phyloP scores from a whole-genome alignment of 2,113 vertebrate species.

The Gnathochromis pfefferi region DNA sequence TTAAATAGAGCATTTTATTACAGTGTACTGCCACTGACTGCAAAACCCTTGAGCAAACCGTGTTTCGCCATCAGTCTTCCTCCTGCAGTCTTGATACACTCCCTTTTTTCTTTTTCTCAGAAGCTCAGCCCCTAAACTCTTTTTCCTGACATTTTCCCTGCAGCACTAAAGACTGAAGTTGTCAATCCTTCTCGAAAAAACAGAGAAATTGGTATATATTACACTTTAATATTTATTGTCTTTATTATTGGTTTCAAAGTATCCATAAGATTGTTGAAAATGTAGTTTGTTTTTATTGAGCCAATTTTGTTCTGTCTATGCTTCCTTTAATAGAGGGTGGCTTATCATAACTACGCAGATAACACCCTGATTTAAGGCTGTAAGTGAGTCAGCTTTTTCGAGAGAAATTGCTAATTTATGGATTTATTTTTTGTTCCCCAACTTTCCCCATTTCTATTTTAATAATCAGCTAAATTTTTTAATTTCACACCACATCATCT shows the following conservation, averaged over 20 bases:
- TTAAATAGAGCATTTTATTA: background rate
- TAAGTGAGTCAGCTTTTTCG: background rate
- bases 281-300: rapidly evolving
- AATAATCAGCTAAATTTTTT: rapidly evolving
- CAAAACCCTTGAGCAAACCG: background rate
- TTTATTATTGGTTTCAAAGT: background rate
- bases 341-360: rapidly evolving
- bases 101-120: no score
- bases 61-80: background rate
- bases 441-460: background rate
- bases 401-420: background rate
- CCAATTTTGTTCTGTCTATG: background rate
- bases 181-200: background rate
- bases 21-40: background rate
- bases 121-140: no score
- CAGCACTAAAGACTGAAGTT: background rate
- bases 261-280: no score
- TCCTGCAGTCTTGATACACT: no score
- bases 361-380: rapidly evolving
- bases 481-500: background rate
- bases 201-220: background rate
- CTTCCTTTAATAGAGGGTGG: rapidly evolving
- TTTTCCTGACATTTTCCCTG: background rate
- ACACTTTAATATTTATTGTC: rapidly evolving
- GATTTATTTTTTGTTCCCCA: background rate